These are phyloP conservation scores for Incurvaria masculella DNA, from an alignment of 2,888 invertebrate species.

Conservation along the genomic window DNA sequence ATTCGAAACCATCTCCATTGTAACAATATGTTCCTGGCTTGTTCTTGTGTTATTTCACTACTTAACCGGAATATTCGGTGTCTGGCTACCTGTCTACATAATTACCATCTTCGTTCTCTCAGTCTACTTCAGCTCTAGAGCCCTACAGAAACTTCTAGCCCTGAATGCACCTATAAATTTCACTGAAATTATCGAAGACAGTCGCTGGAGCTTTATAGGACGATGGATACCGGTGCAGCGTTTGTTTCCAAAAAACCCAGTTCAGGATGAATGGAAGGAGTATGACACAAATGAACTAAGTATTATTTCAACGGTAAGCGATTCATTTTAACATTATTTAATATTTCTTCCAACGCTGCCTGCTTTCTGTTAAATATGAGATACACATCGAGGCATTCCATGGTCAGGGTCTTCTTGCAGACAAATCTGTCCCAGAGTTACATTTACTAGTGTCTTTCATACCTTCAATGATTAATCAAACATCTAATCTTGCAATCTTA, in stretches of 20 bases:
- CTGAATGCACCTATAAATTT: slow-evolving; percentile 51
- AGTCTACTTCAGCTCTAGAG: slow-evolving; percentile 46
- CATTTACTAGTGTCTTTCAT: too few species aligned
- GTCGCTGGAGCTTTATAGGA: slow-evolving; percentile 26
- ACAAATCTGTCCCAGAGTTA: too few species aligned
- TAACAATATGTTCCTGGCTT: not conserved
- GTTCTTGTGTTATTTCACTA: not conserved
- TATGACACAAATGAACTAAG: slow-evolving; percentile 48
- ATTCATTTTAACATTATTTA: too few species aligned
- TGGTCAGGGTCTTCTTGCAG: too few species aligned
- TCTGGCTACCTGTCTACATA: slow-evolving; percentile 44
- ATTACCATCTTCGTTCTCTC: slow-evolving; percentile 38
- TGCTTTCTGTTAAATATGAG: too few species aligned
- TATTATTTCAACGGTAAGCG: slow-evolving; percentile 38
- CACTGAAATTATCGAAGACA: slow-evolving; percentile 27
- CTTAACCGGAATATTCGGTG: slow-evolving; percentile 19
- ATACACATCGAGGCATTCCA: too few species aligned
- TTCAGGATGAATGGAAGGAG: slow-evolving; percentile 26
- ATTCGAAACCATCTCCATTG: not conserved
- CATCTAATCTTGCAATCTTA: too few species aligned
- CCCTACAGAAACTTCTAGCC: slow-evolving; percentile 50
- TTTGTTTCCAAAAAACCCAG: slow-evolving; percentile 5
- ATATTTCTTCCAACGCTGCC: too few species aligned
- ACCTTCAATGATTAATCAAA: too few species aligned
- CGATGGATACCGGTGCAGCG: slow-evolving; percentile 24